A percentile compares a stretch with the other conserved stretches of the same genome.
Evolutionary conservation across 2,888 invertebrate species (phyloP).

Genomic region (Rhingia campestris): DNA sequence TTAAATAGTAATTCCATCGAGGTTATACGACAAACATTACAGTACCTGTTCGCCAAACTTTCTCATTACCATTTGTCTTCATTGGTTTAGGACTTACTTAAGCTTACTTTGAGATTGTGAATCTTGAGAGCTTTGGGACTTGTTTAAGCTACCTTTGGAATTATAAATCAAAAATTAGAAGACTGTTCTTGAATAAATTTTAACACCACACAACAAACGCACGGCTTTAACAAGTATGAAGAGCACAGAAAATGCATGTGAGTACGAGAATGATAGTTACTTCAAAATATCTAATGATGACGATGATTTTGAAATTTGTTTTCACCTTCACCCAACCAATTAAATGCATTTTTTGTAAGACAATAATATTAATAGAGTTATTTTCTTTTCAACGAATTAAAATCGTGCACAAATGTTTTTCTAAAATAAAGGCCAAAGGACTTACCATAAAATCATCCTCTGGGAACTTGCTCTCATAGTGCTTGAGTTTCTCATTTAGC

Average conservation of each 20-base stretch:
- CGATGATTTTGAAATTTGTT: slow-evolving; percentile 32
- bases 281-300: slow-evolving; percentile 11
- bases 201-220: slow-evolving; percentile 11
- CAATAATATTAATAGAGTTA: slow-evolving; percentile 63
- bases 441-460: slow-evolving; percentile 82
- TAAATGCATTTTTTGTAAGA: slow-evolving; percentile 48
- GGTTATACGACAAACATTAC: too few species aligned
- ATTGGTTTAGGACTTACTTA: too few species aligned
- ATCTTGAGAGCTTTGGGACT: not conserved
- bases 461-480: slow-evolving; percentile 80
- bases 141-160: not conserved
- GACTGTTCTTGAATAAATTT: not conserved
- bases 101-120: too few species aligned
- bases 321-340: slow-evolving; percentile 70
- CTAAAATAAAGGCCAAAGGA: slow-evolving; percentile 13
- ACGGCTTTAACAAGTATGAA: not conserved
- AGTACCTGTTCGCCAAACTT: too few species aligned
- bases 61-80: too few species aligned
- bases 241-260: not conserved
- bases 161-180: not conserved
- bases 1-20: too few species aligned
- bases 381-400: slow-evolving; percentile 41
- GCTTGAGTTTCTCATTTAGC: slow-evolving; percentile 79
- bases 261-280: slow-evolving; percentile 25
- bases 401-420: slow-evolving; percentile 45